Base-by-base conservation (phyloP, 2,113 vertebrate genomes). In the Potamarius usumacintae region DNA sequence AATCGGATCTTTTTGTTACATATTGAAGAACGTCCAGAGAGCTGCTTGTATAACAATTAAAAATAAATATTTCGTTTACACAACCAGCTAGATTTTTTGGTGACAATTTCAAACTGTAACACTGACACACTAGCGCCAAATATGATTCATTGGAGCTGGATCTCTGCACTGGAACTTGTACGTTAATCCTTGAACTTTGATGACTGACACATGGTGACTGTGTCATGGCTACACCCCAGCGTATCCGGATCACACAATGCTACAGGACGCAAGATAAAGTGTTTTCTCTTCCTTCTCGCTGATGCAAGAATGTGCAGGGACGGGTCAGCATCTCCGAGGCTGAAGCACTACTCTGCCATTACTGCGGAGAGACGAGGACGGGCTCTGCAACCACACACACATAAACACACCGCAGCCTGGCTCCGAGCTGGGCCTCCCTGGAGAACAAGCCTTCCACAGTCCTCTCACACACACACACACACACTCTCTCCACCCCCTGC, bases 381-480 rank as follows among this genome's bases (percentile, higher is more conserved):
- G 76, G 60, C 82, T 27, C 88, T 76, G 34, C 85, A 88, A 83
- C 78, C 90, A 76, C 89, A 91, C 82, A 87, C 82, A 85, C 89
- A 86, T 69, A 85, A 82, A 87, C 85, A 84, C 76, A 82, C 88
- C 88, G 27, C 89, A 90, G 55, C 34, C 80, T 88, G 86, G 79
- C 84, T 85, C 82, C 25, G 42, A 88, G 78, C 76, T 82, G 60
- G 76, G 81, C 84, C 88, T 84, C 86, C 86, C 80, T 55, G 63
- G 55, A 85, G 89, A 83, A 72, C 42, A 80, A 86, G 42, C 74
- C 67, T 74, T 55, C 79, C 82, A 84, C 48, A 71, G 30, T 58
- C 69, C 78, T 22, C 80, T 62, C 74, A 74, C 81, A 60, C 86
- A 57, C 57, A 22, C 81, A 86, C 65, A 80, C 65, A 14, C 85